Conservation (phyloP, 2,113 vertebrate species). For the Periophthalmus modestus region DNA sequence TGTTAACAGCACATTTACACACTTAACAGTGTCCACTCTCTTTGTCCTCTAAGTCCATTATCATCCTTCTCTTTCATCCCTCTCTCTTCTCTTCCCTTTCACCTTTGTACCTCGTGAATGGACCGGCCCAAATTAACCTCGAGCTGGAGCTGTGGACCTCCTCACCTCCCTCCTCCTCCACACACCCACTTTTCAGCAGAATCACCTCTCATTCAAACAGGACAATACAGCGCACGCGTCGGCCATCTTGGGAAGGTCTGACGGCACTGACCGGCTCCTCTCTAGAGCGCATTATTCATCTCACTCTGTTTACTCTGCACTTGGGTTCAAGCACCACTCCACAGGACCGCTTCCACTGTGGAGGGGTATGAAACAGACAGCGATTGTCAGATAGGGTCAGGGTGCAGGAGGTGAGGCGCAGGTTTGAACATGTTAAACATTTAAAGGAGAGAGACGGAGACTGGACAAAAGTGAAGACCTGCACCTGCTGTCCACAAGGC, state of each 20-base stretch:
- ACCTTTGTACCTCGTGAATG: neutral
- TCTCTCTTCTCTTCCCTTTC: neutral
- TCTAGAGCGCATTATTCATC: conserved; percentile 39
- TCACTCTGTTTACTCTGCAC: conserved; percentile 43
- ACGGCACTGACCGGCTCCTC: conserved; percentile 36
- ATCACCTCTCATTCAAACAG: neutral
- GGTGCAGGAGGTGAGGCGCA: conserved; percentile 27
- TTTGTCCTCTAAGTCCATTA: neutral
- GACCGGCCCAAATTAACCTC: neutral
- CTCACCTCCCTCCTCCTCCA: too few relatives aligned
- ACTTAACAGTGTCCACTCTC: neutral
- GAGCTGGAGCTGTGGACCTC: neutral
- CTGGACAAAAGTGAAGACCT: conserved; percentile 63
- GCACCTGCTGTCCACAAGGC: conserved; percentile 13
- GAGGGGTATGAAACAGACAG: conserved; percentile 7
- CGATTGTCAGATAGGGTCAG: conserved; percentile 33
- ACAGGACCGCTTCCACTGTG: conserved; percentile 36
- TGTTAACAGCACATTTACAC: neutral
- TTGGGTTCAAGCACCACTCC: conserved; percentile 35
- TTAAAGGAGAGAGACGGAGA: conserved; percentile 22
- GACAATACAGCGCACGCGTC: neutral
- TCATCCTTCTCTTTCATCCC: neutral
- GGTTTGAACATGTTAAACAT: conserved; percentile 20
- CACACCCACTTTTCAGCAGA: too few relatives aligned
- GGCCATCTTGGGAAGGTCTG: neutral